These are phyloP conservation scores for Megalops cyprinoides DNA, from an alignment of 2,797 vertebrate genomes.

Conservation along the genomic window DNA sequence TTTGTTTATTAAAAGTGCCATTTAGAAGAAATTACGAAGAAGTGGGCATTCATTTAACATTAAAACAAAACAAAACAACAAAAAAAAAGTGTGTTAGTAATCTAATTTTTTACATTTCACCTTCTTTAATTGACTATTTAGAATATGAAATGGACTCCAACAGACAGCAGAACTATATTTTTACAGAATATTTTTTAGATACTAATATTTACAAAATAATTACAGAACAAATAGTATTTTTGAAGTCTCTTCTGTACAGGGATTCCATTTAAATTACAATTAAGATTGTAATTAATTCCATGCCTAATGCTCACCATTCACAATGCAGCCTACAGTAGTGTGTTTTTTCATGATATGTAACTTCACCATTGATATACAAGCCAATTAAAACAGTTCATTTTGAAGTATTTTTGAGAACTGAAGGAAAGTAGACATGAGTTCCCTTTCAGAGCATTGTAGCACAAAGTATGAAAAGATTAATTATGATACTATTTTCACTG, in stretches of 20 bases:
- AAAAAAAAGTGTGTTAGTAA: no score
- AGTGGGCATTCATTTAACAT: no score
- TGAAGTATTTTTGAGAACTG: slow-evolving; percentile 61
- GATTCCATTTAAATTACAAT: slow-evolving; percentile 61
- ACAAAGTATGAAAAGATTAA: slow-evolving; percentile 13
- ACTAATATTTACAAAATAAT: no score
- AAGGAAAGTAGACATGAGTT: slow-evolving; percentile 37
- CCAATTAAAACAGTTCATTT: slow-evolving; percentile 67
- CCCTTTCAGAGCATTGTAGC: slow-evolving; percentile 52
- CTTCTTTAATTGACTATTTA: no score
- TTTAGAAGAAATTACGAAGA: no score
- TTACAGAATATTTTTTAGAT: no score
- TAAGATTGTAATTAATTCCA: slow-evolving; percentile 41
- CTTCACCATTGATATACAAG: slow-evolving; percentile 54
- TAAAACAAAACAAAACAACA: no score
- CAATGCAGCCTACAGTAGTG: slow-evolving; percentile 59
- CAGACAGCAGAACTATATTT: no score
- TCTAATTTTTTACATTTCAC: no score
- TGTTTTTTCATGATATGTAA: slow-evolving; percentile 61
- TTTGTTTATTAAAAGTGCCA: no score
- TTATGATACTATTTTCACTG: no score
- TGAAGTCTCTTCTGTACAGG: not conserved
- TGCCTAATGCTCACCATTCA: slow-evolving; percentile 50
- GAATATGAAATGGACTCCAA: no score
- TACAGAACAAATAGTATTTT: not conserved